Evolutionary conservation across 1,140 invertebrate genomes (phyloP), one percentile per base, ranked within the genome.

Genomic region (Apis florea): DNA sequence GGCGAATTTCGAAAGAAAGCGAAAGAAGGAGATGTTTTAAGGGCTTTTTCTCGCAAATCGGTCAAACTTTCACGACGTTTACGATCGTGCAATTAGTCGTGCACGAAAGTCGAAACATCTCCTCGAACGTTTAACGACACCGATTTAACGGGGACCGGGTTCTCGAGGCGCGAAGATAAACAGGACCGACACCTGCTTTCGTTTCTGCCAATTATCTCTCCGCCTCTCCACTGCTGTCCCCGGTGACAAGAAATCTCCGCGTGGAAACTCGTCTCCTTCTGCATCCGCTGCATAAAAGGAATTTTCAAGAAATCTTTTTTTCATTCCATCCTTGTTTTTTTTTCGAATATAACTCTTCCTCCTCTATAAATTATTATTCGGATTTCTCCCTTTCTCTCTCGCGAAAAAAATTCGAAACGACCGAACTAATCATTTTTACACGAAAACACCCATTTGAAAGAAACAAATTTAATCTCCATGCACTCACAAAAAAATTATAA

Each of bases 141-240:
- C 31, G 49, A 12, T 47, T n/a, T 21, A 56, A 76, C 31, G 31
- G 59, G 17, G n/a, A 12, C 61, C 24, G 21, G 19, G 8, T 19
- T 49, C 13, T 40, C 21, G 49, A 76, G 73, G 73, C 66, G 73
- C 61, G 73, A 76, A 66, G 54, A 85, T 70, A 59, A 49, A n/a
- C 58, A 53, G n/a, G 6, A 24, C 31, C 68, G 19, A 21, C 69
- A 58, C 12, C 67, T 58, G 61, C 63, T 4, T 66, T 53, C 8
- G 9, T 53, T 66, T 51, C 61, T 13, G 47, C 47, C 73, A 75
- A 64, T 75, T 75, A 75, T 54, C 31, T 40, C 31, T 40, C 31
- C 31, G 31, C 31, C 31, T 40, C 31, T 40, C 31, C 31, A 40
- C 6, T 5, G 0, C 31, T 40, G n/a, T n/a, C n/a, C 31, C 31